Conservation (phyloP, 2,888 invertebrate species). For the Drosophila dives region DNA sequence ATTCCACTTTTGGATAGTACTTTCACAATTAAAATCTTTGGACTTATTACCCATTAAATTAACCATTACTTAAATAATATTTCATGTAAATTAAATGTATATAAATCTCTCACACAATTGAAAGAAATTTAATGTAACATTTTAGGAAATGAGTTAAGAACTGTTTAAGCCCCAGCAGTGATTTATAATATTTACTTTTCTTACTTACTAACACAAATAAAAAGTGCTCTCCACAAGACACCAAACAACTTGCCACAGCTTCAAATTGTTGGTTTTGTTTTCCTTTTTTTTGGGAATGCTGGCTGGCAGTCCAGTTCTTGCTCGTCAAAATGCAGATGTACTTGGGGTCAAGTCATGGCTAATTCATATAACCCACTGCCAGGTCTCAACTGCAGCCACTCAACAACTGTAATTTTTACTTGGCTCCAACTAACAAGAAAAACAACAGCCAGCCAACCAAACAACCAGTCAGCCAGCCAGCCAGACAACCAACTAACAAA, state of each 20-base stretch:
- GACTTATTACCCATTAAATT: background rate
- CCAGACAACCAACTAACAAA: conserved; percentile 69
- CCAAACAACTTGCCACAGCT: background rate
- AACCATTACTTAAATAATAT: background rate
- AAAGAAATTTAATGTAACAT: background rate
- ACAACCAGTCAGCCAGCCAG: conserved; percentile 32
- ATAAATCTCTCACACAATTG: background rate
- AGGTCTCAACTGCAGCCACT: conserved; percentile 46
- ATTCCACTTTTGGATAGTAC: background rate
- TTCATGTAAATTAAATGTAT: background rate
- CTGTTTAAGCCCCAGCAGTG: background rate
- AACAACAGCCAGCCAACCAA: conserved; percentile 40
- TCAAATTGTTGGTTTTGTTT: conserved; percentile 4
- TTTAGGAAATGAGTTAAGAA: background rate
- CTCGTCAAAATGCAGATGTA: conserved; percentile 39
- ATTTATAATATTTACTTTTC: background rate
- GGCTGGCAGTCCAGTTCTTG: conserved; percentile 19
- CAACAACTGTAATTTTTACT: conserved; percentile 76
- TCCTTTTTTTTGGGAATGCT: background rate
- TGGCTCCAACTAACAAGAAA: conserved; percentile 55
- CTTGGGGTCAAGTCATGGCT: conserved; percentile 26
- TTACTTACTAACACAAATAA: background rate
- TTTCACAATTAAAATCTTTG: no score
- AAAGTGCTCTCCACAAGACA: background rate
- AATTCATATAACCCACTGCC: conserved; percentile 50